Base-by-base conservation (phyloP, 2,797 vertebrate genomes). In the Pantherophis vulpinus region DNA sequence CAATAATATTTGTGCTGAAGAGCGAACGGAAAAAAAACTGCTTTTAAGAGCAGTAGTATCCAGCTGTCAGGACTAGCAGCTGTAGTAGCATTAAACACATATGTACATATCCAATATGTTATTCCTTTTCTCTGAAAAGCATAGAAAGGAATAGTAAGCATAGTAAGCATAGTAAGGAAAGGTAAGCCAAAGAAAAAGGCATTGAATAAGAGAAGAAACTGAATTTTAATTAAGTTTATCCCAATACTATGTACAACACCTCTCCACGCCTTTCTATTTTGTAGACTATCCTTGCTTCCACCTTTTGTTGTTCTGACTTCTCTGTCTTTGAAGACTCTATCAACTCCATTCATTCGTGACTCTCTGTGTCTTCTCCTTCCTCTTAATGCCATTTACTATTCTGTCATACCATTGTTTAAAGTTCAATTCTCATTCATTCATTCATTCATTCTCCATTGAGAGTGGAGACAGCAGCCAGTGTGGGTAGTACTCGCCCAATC, bases 21-120 rank as follows among this genome's bases (percentile, higher is more conserved):
- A 14, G 61, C 1, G 10, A 5, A 32, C 12, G 18, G 51, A 54
- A 92, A 91, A 91, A 95, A 91, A 95, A 54, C 86, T 94, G 93
- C 59, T 94, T 29, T 47, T 12, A 10, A 61, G 42, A 18, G 14
- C 29, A n/a, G 42, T 90, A 51, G 4, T 90, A n/a, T n/a, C 61
- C 47, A 66, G 13, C 27, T 29, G 18, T 90, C 55, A 12, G 9
- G 55, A 59, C n/a, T 59, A 59, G n/a, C 20, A 88, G 55, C 55
- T 20, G 11, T 59, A 23, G 55, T 32, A 32, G 11, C 5, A 55
- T 37, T 88, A 58, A 59, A 32, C 20, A 29, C 16, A 55, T n/a
- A 56, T 87, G 27, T 14, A 55, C 29, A 55, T 55, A 7, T 55
- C 86, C 18, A 58, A 23, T 79, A 79, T 79, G 37, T 37, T 47